These are phyloP conservation scores for Taurulus bubalis DNA, from an alignment of 2,113 vertebrate genomes.

Conservation along the genomic window DNA sequence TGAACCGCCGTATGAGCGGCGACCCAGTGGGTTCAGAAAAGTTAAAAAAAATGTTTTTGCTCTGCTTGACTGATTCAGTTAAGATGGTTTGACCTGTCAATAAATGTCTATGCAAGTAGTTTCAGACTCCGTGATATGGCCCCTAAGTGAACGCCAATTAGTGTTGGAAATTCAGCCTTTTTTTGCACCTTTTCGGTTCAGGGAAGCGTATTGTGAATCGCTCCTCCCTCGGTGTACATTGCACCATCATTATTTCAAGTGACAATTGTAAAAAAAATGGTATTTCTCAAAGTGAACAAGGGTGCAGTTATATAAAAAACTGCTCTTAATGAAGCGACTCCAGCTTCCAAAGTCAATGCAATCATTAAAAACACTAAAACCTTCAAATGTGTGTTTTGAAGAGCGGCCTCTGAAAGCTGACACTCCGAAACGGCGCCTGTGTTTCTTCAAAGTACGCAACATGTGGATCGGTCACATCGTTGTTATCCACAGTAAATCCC, in stretches of 20 bases:
- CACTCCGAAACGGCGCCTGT: constrained; percentile 44
- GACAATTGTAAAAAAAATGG: not conserved
- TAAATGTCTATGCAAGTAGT: not conserved
- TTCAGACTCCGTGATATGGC: constrained; percentile 4
- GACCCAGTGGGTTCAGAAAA: no score
- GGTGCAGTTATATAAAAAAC: not conserved
- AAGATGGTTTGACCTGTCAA: not conserved
- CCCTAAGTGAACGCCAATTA: not conserved
- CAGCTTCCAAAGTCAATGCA: not conserved
- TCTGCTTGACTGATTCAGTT: not conserved
- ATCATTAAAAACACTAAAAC: not conserved
- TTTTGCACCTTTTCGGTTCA: constrained; percentile 1
- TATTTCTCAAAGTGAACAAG: not conserved
- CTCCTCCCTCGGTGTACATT: not conserved
- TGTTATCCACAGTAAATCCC: constrained; percentile 61
- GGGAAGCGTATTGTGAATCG: not conserved
- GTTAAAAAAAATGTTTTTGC: no score
- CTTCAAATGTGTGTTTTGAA: not conserved
- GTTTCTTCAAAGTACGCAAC: constrained; percentile 44
- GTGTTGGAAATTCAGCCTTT: constrained; percentile 13
- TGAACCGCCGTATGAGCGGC: no score
- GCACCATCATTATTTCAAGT: not conserved
- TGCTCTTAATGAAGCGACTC: not conserved
- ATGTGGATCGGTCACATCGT: constrained; percentile 59
- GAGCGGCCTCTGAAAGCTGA: constrained; percentile 37